Base-by-base conservation (phyloP, 2,888 invertebrate species). In the Stenodera caucasica region DNA sequence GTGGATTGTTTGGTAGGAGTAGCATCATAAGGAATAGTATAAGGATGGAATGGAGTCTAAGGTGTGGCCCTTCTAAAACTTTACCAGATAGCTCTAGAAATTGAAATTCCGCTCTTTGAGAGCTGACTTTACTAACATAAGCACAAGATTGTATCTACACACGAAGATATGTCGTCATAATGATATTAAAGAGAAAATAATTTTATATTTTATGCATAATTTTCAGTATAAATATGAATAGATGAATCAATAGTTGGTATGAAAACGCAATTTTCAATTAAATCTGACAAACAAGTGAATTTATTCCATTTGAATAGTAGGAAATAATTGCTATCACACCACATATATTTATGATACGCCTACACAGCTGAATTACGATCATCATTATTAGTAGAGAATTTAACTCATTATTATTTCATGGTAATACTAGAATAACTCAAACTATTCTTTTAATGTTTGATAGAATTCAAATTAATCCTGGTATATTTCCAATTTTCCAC, bases 1-100 rank as follows among this genome's bases (percentile, higher is more conserved):
- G 74, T 68, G 72, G 72, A 73, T 72, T 70, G 71, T 67, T 67
- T 62, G 64, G 33, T 60, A 66, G 57, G 63, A 72, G 72, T 11
- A 40, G 18, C 40, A 15, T 37, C 15, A 15, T 37, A 37, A 40
- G 32, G 11, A 26, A 26, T 26, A 26, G 26, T 26, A 7, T 26
- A 26, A 26, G 26, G 7, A 26, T 26, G 18, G 40, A 18, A 40
- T 40, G 40, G 9, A 40, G 18, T 40, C 18, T 40, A 40, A 15
- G 40, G 40, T 40, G 18, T 40, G 40, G 40, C 9, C 40, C 40
- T 7, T n/a, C n/a, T n/a, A 18, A 40, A 40, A 40, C 14, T 40
- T 40, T 18, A 5, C 37, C 6, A 8, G 37, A 14, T 6, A 4
- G 40, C 18, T 18, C 18, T 40, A 18, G 40, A 40, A 40, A 40